Evolutionary conservation across 2,888 invertebrate species (phyloP).

Genomic region (Ectemnius cavifrons): DNA sequence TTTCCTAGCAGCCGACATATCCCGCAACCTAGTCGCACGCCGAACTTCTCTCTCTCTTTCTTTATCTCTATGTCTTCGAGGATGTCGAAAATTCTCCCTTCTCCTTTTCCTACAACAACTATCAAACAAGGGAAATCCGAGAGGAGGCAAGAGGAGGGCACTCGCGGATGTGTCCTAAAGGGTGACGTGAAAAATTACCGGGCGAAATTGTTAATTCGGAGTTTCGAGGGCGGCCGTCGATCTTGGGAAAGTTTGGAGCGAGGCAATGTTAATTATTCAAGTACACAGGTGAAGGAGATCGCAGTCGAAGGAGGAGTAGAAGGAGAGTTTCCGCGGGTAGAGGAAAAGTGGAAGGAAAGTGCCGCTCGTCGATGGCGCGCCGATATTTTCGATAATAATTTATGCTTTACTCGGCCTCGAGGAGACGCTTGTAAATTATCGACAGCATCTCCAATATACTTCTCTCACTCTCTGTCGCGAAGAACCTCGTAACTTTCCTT

Average conservation of each 20-base stretch:
- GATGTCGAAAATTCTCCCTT: too few relatives aligned
- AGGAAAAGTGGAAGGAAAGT: too few relatives aligned
- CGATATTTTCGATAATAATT: slow-evolving; percentile 45
- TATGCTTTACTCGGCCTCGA: slow-evolving; percentile 18
- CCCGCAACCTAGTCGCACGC: too few relatives aligned
- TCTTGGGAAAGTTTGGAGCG: too few relatives aligned
- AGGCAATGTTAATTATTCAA: slow-evolving; percentile 1
- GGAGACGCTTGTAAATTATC: slow-evolving; percentile 37
- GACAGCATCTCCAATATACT: slow-evolving; percentile 10
- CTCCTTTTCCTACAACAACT: too few relatives aligned
- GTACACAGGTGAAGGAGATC: not conserved
- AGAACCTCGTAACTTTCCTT: not conserved
- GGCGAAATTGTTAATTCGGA: not conserved
- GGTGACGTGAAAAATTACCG: too few relatives aligned
- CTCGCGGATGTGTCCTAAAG: too few relatives aligned
- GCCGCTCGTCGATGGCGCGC: not conserved
- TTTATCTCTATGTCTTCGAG: too few relatives aligned
- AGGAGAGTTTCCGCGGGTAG: too few relatives aligned
- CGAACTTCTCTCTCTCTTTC: too few relatives aligned
- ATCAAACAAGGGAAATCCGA: too few relatives aligned
- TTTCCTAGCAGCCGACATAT: not conserved
- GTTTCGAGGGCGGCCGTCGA: not conserved
- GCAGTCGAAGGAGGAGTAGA: too few relatives aligned
- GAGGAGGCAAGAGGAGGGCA: not conserved
- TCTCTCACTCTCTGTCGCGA: not conserved